Base-by-base conservation (phyloP, 2,888 invertebrate genomes). In the Heliconius erato region DNA sequence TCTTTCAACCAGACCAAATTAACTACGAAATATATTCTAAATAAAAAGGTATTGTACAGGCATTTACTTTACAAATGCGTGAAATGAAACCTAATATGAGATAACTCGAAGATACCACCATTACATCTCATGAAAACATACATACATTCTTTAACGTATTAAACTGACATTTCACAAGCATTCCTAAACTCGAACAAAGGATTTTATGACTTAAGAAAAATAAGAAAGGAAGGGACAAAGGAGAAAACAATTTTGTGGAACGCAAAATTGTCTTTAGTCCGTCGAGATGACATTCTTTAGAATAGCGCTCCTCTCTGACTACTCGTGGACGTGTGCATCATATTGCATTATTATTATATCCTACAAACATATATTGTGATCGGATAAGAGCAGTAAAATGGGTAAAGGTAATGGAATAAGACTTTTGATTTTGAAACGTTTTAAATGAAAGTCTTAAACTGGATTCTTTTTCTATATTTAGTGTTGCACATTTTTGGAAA, bases 251-350 rank as follows among this genome's bases (percentile, higher is more conserved):
- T 85, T 85, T 85, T 82, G 84, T 81, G 72, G 77, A 84, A 82
- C 76, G 84, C 84, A 72, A 85, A 79, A 81, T 85, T 82, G 80
- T 82, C 82, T 76, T 76, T 71, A 71, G 81, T 63, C 79, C 79
- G 78, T 67, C 69, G 84, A 82, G 84, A 83, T 84, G 85, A 81
- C 84, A 84, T 86, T 84, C 85, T 83, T 83, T 81, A 71, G 76
- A 82, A 83, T 83, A 82, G 85, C 84, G 84, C 85, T 85, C 81
- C 76, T 81, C 72, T 79, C 78, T 76, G 54, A 35, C 63, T 63
- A 23, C 59, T 40, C 6, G 23, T 49, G 63, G 69, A 63, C 77
- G 65, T 67, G 77, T 71, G 59, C 68, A 69, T 81, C 67, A 74
- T 77, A 76, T 77, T 77, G 77, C 67, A 65, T 71, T 78, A 81